A percentile compares a stretch with the other conserved stretches of the same genome.
Evolutionary conservation across 2,888 invertebrate genomes (phyloP).

Genomic region (Himalopsyche kuldschensis): DNA sequence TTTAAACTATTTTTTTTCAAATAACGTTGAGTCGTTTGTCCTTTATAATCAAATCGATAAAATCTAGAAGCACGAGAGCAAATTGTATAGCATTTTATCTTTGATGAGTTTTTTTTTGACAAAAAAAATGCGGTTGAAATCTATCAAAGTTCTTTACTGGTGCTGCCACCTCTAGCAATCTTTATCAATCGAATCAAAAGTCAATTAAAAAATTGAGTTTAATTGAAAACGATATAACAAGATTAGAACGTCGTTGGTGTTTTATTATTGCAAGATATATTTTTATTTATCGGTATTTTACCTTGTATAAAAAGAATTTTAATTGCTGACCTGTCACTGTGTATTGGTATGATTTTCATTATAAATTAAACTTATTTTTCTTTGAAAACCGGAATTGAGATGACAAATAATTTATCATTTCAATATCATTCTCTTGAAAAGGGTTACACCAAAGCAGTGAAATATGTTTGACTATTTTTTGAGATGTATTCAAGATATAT

Average conservation of each 20-base stretch:
- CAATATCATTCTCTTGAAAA: no score
- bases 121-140: no score
- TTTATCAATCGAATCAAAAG: not conserved
- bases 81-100: no score
- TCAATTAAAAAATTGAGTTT: not conserved
- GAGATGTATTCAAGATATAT: no score
- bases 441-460: no score
- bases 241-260: not conserved
- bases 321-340: not conserved
- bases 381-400: not conserved
- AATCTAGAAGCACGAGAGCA: no score
- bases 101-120: no score
- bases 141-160: not conserved
- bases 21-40: no score
- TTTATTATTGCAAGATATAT: not conserved
- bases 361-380: not conserved
- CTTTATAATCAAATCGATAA: no score
- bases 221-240: not conserved
- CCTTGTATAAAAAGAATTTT: not conserved
- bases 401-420: not conserved
- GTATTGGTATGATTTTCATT: not conserved
- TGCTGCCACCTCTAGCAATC: not conserved
- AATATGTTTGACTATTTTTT: no score
- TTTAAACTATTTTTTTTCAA: no score
- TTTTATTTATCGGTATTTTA: not conserved